Conservation (phyloP, 2,797 vertebrate species). For the Anguilla pacifica region DNA sequence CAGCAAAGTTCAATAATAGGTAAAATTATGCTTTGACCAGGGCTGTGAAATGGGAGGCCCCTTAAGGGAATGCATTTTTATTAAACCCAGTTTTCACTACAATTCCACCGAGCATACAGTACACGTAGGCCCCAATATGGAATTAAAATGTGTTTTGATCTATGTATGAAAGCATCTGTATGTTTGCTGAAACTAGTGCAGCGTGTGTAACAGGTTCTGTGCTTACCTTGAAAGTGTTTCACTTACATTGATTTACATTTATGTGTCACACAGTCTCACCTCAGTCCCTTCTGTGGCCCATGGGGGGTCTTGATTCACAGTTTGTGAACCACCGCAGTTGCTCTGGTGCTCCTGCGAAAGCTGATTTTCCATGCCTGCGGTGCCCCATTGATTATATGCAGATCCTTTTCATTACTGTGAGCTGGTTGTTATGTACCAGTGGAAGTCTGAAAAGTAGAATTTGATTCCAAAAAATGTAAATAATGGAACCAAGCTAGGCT, state of each 20-base stretch:
- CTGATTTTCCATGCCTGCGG: background rate
- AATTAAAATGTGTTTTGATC: background rate
- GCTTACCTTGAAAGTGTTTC: background rate
- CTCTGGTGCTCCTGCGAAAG: background rate
- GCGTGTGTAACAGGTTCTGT: background rate
- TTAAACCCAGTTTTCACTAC: background rate
- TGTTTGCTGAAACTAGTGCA: background rate
- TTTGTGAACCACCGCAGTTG: background rate
- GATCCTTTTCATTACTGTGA: constrained; percentile 1
- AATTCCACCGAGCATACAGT: background rate
- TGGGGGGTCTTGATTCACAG: background rate
- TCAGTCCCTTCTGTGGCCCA: background rate
- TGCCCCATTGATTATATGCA: constrained; percentile 14
- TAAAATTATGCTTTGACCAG: background rate
- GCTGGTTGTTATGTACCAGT: background rate
- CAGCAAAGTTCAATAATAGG: background rate
- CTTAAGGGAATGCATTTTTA: background rate
- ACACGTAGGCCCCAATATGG: background rate
- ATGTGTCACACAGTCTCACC: background rate
- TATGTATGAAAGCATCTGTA: background rate
- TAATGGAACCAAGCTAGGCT: constrained; percentile 19
- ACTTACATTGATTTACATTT: background rate
- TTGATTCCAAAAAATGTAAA: constrained; percentile 20
- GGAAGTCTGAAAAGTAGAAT: constrained; percentile 21
- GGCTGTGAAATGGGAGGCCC: background rate